A percentile compares a stretch with the other conserved stretches of the same genome.
Evolutionary conservation across 2,113 vertebrate genomes (phyloP).

Genomic region (Platichthys stellatus): DNA sequence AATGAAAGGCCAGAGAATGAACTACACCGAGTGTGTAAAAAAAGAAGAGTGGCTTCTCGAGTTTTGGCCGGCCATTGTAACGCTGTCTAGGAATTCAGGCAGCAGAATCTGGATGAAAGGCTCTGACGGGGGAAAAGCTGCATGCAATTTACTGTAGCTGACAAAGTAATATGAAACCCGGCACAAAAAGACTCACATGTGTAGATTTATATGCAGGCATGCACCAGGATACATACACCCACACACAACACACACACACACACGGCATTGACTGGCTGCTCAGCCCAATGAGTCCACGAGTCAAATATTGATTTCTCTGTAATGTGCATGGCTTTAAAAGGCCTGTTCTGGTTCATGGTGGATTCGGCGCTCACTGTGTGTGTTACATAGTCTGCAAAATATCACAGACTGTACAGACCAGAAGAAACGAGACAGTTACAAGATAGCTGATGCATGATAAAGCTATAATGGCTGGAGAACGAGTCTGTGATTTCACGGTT

Average conservation of each 20-base stretch:
- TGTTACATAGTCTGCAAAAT: not conserved
- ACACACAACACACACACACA: conserved; percentile 22
- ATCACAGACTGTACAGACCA: not conserved
- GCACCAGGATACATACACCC: conserved; percentile 18
- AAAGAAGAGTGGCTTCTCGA: conserved; percentile 62
- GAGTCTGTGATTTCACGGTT: no score
- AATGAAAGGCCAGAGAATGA: conserved; percentile 49
- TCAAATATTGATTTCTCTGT: conserved; percentile 58
- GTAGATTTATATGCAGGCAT: conserved; percentile 66
- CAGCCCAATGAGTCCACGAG: conserved; percentile 21
- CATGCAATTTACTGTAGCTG: conserved; percentile 77
- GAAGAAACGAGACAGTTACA: not conserved
- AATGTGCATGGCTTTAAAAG: conserved; percentile 26
- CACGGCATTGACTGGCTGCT: conserved; percentile 8
- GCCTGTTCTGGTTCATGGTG: conserved; percentile 1
- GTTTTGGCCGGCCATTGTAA: conserved; percentile 69
- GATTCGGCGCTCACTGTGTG: not conserved
- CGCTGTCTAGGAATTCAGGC: conserved; percentile 66
- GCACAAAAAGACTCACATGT: conserved; percentile 65
- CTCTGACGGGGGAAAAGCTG: conserved; percentile 65
- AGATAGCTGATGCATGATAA: not conserved
- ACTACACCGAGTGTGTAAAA: conserved; percentile 31
- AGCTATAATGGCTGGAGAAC: no score
- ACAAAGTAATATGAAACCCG: conserved; percentile 73
- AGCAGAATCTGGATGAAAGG: conserved; percentile 68